These are phyloP conservation scores for Coilia nasus DNA, from an alignment of 2,797 vertebrate species.

Conservation along the genomic window DNA sequence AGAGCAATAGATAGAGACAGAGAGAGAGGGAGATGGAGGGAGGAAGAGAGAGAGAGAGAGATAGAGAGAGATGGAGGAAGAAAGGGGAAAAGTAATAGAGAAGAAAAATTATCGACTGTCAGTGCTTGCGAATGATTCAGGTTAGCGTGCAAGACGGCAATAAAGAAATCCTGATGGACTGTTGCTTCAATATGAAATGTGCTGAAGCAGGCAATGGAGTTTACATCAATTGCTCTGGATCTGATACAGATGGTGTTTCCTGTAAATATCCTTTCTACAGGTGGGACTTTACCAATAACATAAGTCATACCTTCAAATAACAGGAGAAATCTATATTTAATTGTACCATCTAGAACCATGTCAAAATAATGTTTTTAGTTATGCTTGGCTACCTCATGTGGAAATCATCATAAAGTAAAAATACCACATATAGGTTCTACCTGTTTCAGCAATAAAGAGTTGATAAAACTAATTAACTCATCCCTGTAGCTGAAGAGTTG, in stretches of 20 bases:
- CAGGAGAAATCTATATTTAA: not conserved
- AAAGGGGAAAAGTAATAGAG: not conserved
- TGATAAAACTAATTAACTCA: too few relatives aligned
- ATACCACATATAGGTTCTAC: too few relatives aligned
- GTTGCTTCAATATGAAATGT: not conserved
- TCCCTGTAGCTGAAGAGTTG: too few relatives aligned
- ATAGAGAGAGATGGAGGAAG: not conserved
- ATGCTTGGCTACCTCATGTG: not conserved
- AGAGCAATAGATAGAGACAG: not conserved
- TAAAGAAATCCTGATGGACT: not conserved
- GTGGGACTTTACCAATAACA: not conserved
- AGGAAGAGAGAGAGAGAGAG: not conserved
- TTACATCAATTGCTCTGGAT: not conserved
- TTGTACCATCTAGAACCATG: not conserved
- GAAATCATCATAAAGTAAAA: too few relatives aligned
- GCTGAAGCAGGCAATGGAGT: constrained; percentile 11
- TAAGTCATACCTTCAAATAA: not conserved
- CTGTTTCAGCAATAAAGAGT: too few relatives aligned
- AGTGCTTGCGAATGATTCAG: not conserved
- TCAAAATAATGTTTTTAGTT: not conserved
- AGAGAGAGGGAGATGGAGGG: not conserved
- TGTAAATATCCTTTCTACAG: not conserved
- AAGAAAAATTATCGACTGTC: not conserved
- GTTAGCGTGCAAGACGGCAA: constrained; percentile 5
- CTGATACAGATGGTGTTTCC: not conserved